Conservation (phyloP, 2,888 invertebrate genomes). For the Galeruca laticollis region DNA sequence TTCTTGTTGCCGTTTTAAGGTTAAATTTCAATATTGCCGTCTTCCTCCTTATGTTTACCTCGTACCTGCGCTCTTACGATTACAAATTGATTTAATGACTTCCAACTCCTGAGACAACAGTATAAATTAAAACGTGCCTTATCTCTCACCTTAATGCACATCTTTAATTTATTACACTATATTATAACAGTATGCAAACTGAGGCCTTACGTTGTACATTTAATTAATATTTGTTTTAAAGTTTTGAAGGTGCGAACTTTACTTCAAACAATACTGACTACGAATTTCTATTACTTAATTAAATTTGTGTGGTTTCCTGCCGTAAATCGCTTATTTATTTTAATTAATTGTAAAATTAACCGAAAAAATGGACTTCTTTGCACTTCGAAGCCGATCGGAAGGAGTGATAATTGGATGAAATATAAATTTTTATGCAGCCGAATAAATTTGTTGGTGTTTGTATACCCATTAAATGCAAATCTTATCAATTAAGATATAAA, state of each 20-base stretch:
- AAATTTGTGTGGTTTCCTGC: conserved; percentile 47
- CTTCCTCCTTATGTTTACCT: conserved; percentile 28
- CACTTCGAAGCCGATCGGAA: neutral
- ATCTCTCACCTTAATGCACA: conserved; percentile 47
- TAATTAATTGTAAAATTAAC: conserved; percentile 20
- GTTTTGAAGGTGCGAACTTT: conserved; percentile 50
- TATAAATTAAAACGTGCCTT: conserved; percentile 52
- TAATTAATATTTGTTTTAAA: conserved; percentile 51
- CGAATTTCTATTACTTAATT: conserved; percentile 55
- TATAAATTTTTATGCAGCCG: neutral
- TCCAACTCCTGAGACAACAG: conserved; percentile 39
- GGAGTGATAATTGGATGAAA: neutral
- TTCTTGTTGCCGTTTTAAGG: neutral
- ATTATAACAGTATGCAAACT: conserved; percentile 49
- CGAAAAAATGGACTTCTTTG: neutral
- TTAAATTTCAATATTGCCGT: conserved; percentile 12
- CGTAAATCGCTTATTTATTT: conserved; percentile 42
- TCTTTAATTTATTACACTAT: conserved; percentile 48
- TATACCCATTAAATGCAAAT: neutral
- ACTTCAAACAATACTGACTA: conserved; percentile 50
- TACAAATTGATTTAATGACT: conserved; percentile 41
- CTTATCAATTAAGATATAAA: neutral
- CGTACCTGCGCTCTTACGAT: conserved; percentile 35
- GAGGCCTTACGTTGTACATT: conserved; percentile 46
- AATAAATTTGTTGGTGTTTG: neutral